Evolutionary conservation across 2,113 vertebrate species (phyloP).

Genomic region (Urocolius indicus): DNA sequence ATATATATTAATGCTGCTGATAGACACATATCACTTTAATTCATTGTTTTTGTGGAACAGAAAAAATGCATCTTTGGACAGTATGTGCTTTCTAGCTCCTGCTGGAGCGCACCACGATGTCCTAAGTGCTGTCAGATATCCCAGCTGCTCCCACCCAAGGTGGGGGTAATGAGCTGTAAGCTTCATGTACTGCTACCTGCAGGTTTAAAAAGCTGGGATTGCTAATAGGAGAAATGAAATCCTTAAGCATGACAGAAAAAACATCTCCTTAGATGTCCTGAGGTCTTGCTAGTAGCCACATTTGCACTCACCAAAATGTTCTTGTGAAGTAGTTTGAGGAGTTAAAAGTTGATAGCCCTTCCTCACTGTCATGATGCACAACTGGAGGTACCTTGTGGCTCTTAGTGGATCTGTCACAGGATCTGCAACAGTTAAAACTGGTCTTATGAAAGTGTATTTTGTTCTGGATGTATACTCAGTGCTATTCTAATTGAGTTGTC

Average conservation of each 20-base stretch:
- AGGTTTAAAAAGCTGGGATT: background rate
- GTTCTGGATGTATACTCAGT: background rate
- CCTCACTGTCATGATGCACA: background rate
- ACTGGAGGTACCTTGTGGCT: background rate
- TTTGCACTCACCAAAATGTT: background rate
- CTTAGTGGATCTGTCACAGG: background rate
- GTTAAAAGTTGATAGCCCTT: background rate
- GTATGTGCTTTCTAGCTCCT: background rate
- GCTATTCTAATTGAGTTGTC: background rate
- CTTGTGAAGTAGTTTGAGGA: background rate
- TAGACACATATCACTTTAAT: conserved; percentile 22
- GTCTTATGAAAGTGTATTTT: background rate
- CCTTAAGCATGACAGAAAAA: background rate
- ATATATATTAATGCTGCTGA: conserved; percentile 30
- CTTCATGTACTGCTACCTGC: background rate
- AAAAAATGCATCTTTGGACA: background rate
- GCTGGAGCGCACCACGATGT: background rate
- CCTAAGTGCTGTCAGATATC: background rate
- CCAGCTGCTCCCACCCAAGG: background rate
- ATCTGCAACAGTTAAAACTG: background rate
- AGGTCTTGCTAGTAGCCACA: background rate
- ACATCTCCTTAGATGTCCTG: background rate
- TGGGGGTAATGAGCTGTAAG: background rate
- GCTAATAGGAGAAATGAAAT: background rate
- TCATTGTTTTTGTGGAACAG: background rate